These are phyloP conservation scores for Geococcyx californianus DNA, from an alignment of 2,113 vertebrate species.

Conservation along the genomic window DNA sequence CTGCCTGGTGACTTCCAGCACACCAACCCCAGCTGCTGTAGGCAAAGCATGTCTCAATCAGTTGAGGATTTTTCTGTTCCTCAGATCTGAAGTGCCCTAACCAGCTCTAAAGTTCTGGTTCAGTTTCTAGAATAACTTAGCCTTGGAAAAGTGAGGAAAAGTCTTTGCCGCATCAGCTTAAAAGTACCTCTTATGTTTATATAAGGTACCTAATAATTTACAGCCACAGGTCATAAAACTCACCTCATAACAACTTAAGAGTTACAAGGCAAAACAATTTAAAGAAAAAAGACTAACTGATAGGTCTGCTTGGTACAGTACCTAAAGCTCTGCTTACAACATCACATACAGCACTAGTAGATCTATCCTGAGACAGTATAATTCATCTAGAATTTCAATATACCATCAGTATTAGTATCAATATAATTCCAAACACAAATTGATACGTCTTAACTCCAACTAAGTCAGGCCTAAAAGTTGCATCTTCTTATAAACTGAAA, in stretches of 20 bases:
- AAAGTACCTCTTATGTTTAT: not conserved
- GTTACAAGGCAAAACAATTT: not conserved
- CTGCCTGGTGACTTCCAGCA: not conserved
- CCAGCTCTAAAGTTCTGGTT: not conserved
- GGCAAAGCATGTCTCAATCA: not conserved
- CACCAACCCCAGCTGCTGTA: not conserved
- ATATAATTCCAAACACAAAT: not conserved
- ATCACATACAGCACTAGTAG: not conserved
- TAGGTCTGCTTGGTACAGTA: not conserved
- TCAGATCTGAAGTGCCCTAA: not conserved
- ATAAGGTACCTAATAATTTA: not conserved
- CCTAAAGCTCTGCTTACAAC: not conserved
- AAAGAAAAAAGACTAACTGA: not conserved
- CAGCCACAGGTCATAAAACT: not conserved
- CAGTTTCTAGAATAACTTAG: not conserved
- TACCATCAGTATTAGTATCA: not conserved
- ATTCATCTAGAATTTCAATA: not conserved
- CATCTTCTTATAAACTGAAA: slow-evolving; percentile 20
- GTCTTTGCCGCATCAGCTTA: not conserved
- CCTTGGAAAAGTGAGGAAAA: not conserved
- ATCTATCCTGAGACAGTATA: not conserved
- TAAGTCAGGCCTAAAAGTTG: not conserved
- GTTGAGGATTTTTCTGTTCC: not conserved
- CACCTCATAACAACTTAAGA: not conserved
- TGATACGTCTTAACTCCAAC: not conserved